Evolutionary conservation across 2,888 invertebrate species (phyloP).

Genomic region (Tenthredo livida): DNA sequence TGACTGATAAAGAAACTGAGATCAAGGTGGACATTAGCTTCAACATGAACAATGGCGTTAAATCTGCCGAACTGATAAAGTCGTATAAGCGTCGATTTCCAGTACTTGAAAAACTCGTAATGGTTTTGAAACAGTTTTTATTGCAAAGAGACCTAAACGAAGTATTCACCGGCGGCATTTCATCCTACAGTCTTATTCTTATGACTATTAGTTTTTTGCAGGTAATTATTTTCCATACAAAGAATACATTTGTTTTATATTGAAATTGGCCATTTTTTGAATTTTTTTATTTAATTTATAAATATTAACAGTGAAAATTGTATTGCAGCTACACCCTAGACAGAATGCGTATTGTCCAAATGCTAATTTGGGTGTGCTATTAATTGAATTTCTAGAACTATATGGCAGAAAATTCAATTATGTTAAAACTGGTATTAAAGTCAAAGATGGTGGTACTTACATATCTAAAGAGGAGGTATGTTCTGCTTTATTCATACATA

Average conservation of each 20-base stretch:
- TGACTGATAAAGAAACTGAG: conserved; percentile 91
- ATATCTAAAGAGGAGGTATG: conserved; percentile 93
- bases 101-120: conserved; percentile 94
- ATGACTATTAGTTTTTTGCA: conserved; percentile 98
- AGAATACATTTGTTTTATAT: conserved; percentile 16
- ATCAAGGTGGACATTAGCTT: conserved; percentile 99
- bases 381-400: conserved; percentile 98
- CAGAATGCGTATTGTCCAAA: conserved; percentile 83
- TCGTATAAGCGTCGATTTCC: conserved; percentile 94
- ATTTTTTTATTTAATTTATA: not conserved
- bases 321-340: conserved; percentile 90
- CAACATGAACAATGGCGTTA: conserved; percentile 98
- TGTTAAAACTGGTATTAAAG: conserved; percentile 94
- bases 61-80: conserved; percentile 97
- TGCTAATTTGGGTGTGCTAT: conserved; percentile 94
- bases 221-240: conserved; percentile 75
- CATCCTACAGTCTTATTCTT: conserved; percentile 98
- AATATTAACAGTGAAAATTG: conserved; percentile 39
- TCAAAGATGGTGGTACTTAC: conserved; percentile 96
- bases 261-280: not conserved
- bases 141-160: conserved; percentile 98
- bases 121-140: conserved; percentile 99
- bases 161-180: conserved; percentile 99
- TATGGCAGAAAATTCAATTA: conserved; percentile 98
- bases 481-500: conserved; percentile 46